Conservation (phyloP, 1,140 invertebrate species). For the Drosophila busckii region DNA sequence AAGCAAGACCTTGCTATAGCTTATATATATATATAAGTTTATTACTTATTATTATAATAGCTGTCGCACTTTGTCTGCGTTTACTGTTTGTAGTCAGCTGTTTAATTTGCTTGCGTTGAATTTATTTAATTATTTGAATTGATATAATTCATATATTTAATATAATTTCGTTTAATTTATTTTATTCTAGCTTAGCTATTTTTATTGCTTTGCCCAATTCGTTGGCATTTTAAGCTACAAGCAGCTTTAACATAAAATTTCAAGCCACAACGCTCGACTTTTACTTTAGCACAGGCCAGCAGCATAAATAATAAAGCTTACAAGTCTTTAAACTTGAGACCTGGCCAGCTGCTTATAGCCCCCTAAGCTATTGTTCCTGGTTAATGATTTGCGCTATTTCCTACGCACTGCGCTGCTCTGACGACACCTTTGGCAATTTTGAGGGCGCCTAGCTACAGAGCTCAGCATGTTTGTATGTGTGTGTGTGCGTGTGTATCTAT, state of each 20-base stretch:
- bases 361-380: too few species aligned
- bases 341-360: too few species aligned
- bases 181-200: background rate
- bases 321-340: too few species aligned
- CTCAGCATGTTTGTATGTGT: constrained; percentile 1
- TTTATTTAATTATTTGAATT: constrained; percentile 29
- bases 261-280: too few species aligned
- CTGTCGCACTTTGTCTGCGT: constrained; percentile 12
- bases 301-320: too few species aligned
- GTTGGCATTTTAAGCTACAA: too few species aligned
- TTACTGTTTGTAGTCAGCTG: constrained; percentile 49
- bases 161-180: constrained; percentile 33
- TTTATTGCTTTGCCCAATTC: too few species aligned
- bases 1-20: constrained; percentile 21
- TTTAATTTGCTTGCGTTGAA: constrained; percentile 70
- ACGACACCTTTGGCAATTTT: constrained; percentile 10
- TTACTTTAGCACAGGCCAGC: too few species aligned
- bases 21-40: constrained; percentile 7
- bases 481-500: background rate
- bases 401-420: constrained; percentile 12
- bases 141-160: background rate
- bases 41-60: constrained; percentile 6
- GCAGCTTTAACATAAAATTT: too few species aligned
- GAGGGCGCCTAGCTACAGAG: constrained; percentile 2
- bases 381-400: too few species aligned